Conservation (phyloP, 1,140 invertebrate genomes). For the Drosophila sturtevanti region DNA sequence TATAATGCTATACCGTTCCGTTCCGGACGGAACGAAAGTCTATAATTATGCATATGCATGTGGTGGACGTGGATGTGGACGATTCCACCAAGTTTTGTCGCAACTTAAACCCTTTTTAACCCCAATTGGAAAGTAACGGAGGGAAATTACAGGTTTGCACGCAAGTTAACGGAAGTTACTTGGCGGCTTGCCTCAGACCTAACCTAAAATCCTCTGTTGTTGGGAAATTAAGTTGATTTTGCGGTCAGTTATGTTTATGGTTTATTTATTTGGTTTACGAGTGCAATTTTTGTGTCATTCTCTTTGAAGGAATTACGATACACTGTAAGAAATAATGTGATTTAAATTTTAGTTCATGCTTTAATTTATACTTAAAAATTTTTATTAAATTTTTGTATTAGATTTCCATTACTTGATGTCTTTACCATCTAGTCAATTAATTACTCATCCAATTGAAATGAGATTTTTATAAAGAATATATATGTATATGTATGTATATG, state of each 20-base stretch:
- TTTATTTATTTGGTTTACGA: constrained; percentile 71
- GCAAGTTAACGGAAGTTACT: constrained; percentile 72
- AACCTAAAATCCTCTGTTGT: constrained; percentile 4
- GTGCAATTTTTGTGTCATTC: constrained; percentile 71
- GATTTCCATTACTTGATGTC: not conserved
- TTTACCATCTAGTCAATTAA: too few relatives aligned
- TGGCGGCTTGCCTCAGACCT: constrained; percentile 33
- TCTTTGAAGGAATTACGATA: constrained; percentile 31
- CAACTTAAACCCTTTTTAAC: constrained; percentile 79
- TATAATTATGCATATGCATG: constrained; percentile 79
- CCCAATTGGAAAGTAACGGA: constrained; percentile 44
- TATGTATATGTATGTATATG: not conserved
- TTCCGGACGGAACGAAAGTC: constrained; percentile 50
- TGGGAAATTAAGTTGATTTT: constrained; percentile 63
- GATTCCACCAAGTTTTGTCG: constrained; percentile 32
- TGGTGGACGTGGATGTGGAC: constrained; percentile 22
- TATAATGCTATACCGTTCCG: constrained; percentile 34
- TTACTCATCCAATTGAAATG: too few relatives aligned
- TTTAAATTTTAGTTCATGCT: too few relatives aligned
- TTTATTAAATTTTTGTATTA: too few relatives aligned
- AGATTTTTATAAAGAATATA: too few relatives aligned
- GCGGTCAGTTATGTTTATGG: constrained; percentile 72
- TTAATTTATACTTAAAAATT: too few relatives aligned
- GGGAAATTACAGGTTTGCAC: constrained; percentile 71
- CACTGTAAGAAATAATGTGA: constrained; percentile 3